Base-by-base conservation (phyloP, 2,797 vertebrate species). In the Cottoperca gobio region DNA sequence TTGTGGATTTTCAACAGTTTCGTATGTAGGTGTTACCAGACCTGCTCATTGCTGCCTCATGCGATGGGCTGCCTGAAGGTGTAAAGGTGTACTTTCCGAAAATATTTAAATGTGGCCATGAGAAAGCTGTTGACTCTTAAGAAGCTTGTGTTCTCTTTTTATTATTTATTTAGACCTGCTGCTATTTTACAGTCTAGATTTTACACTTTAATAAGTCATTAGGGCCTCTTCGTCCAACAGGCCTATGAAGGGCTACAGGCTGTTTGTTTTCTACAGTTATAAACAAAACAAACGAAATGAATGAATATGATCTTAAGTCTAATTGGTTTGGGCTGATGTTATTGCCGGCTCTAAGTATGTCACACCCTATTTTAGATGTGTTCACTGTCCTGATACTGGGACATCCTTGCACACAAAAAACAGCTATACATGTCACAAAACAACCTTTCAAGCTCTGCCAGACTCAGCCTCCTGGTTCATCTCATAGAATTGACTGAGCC, bases 211-310 rank as follows among this genome's bases (percentile, higher is more conserved):
- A 82, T 59, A 64, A 57, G 35, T 70, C 28, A 72, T 76, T 42
- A 45, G 26, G 24, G 26, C 17, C 31, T 83, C 28, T 53, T 70
- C 68, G 73, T 85, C 67, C 48, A 69, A 54, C 58, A 53, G 39
- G 26, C 11, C 40, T 26, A 8, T 65, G 7, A 52, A 54, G 16
- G 9, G 28, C 67, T 64, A 2, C 53, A 17, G 49, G 72, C 68
- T 73, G 67, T 82, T 71, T 82, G 33, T 70, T 74, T 76, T 71
- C 59, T 10, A 13, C 45, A 39, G 26, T 55, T 52, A 73, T 70
- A 54, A 79, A 65, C 28, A 67, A 74, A 60, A 62, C 37, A 67
- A 60, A 59, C 60, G 19, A 31, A 77, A 62, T 72, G 24, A 75
- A 70, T 70, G 6, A 71, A 72, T 33, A 73, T 2, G 50, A 46